phyloP scores from a whole-genome alignment of 2,888 invertebrate species.

The Portevinia maculata region DNA sequence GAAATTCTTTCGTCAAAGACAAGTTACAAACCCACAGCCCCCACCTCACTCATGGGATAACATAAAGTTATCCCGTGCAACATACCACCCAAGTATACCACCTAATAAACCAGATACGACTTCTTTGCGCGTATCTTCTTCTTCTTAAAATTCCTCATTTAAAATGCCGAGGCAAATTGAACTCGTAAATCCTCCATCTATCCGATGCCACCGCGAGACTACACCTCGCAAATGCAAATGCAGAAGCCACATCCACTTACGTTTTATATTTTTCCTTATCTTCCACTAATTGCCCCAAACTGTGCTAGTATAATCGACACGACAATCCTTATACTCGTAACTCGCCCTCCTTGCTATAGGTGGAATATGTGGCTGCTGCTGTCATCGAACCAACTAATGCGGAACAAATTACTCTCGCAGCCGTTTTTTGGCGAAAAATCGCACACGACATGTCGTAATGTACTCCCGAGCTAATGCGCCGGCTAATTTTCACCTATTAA shows the following conservation, averaged over 20 bases:
- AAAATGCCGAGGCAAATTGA: slow-evolving; percentile 69
- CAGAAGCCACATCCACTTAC: slow-evolving; percentile 72
- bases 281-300: slow-evolving; percentile 65
- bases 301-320: neutral
- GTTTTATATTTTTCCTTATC: slow-evolving; percentile 68
- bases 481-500: slow-evolving; percentile 74
- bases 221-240: slow-evolving; percentile 63
- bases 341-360: neutral
- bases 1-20: no score
- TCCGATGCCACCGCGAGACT: slow-evolving; percentile 1
- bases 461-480: slow-evolving; percentile 70
- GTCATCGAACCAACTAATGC: slow-evolving; percentile 69
- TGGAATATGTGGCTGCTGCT: neutral
- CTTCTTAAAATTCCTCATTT: slow-evolving; percentile 67
- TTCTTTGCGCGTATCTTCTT: slow-evolving; percentile 25
- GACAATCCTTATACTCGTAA: slow-evolving; percentile 36
- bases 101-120: slow-evolving; percentile 58
- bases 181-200: slow-evolving; percentile 66
- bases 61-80: slow-evolving; percentile 42
- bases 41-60: neutral
- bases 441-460: slow-evolving; percentile 64
- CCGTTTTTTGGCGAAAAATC: slow-evolving; percentile 59
- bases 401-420: slow-evolving; percentile 69
- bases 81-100: slow-evolving; percentile 69
- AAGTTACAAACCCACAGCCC: neutral